These are phyloP conservation scores for Peucedramus taeniatus DNA, from an alignment of 2,113 vertebrate genomes.

Conservation along the genomic window DNA sequence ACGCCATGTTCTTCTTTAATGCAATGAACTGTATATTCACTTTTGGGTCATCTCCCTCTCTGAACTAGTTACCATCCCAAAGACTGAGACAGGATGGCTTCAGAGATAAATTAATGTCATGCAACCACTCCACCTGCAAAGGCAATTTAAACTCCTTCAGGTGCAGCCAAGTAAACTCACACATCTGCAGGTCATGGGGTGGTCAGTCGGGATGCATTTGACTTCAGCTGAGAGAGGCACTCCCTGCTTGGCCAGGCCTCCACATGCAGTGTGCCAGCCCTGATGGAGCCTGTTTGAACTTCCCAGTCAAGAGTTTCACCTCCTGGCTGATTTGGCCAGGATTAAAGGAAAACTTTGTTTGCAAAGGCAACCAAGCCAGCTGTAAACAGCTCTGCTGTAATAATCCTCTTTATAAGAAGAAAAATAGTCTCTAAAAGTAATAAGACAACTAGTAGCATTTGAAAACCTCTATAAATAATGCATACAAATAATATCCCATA, in stretches of 20 bases:
- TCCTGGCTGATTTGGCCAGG: neutral
- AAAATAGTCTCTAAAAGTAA: slow-evolving; percentile 8
- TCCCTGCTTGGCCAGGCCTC: neutral
- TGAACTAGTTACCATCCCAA: neutral
- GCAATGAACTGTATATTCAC: neutral
- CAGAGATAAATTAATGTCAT: neutral
- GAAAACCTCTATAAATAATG: neutral
- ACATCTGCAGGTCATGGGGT: neutral
- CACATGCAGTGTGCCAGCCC: neutral
- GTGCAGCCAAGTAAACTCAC: neutral
- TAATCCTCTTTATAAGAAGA: neutral
- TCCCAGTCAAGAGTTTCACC: neutral
- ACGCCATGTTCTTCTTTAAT: neutral
- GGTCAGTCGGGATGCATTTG: neutral
- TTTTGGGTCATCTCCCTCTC: neutral
- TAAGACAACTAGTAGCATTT: neutral
- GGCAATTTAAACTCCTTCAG: neutral
- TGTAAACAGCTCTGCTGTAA: neutral
- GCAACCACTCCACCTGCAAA: neutral
- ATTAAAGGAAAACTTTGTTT: neutral
- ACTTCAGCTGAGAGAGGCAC: neutral
- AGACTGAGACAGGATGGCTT: neutral
- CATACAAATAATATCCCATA: neutral
- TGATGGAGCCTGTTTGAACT: neutral
- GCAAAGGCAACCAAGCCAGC: neutral